These are phyloP conservation scores for Thalpophila matura DNA, from an alignment of 2,888 invertebrate genomes.

Conservation along the genomic window DNA sequence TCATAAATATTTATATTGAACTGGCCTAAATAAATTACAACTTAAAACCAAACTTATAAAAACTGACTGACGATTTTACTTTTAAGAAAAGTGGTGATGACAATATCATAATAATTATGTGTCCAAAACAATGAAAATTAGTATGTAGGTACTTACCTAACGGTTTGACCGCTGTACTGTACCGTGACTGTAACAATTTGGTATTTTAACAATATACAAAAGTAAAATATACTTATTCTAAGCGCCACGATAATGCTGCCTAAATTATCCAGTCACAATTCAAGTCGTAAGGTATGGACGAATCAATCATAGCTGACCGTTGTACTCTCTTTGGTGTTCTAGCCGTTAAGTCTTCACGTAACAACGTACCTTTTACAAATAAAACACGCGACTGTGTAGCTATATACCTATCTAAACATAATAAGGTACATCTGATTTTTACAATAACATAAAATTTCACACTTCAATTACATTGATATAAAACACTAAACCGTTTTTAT, in stretches of 20 bases:
- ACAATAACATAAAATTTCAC: constrained; percentile 58
- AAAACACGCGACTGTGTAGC: constrained; percentile 61
- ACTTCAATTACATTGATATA: constrained; percentile 61
- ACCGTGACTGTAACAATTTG: constrained; percentile 60
- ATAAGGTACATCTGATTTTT: constrained; percentile 58
- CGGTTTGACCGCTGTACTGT: constrained; percentile 75
- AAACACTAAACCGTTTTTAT: constrained; percentile 47
- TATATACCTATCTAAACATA: constrained; percentile 60
- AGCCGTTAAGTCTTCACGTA: constrained; percentile 81
- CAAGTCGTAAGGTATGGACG: constrained; percentile 68
- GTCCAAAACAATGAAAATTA: constrained; percentile 43
- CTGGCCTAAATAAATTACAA: constrained; percentile 86
- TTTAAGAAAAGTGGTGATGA: constrained; percentile 48
- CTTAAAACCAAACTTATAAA: constrained; percentile 73
- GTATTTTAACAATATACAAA: constrained; percentile 53
- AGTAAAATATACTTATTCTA: constrained; percentile 53
- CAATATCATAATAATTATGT: constrained; percentile 38
- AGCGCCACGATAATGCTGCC: constrained; percentile 66
- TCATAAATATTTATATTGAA: constrained; percentile 83
- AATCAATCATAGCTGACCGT: constrained; percentile 68
- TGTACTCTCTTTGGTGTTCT: constrained; percentile 87
- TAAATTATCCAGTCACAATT: constrained; percentile 67
- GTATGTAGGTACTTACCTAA: too few species aligned
- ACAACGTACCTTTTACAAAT: constrained; percentile 65
- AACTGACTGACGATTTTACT: constrained; percentile 73